Conservation (phyloP, 2,797 vertebrate genomes). For the Spheniscus humboldti region DNA sequence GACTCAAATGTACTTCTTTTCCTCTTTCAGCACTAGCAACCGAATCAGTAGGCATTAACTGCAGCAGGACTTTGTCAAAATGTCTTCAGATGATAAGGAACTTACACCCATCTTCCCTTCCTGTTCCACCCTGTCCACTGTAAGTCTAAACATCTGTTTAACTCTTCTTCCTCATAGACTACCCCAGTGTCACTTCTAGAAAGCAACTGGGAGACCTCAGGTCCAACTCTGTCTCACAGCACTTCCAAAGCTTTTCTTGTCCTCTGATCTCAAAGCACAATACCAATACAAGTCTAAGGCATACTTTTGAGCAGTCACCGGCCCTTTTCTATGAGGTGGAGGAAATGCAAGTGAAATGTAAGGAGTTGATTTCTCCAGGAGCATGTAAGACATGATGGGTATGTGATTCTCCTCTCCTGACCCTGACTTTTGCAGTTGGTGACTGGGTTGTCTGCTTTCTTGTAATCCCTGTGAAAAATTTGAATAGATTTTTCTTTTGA, state of each 20-base stretch:
- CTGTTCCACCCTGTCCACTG: neutral
- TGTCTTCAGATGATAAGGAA: neutral
- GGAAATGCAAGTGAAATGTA: neutral
- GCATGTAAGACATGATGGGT: neutral
- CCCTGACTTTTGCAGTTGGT: neutral
- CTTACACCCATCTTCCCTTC: neutral
- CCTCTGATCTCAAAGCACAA: neutral
- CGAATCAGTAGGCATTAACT: neutral
- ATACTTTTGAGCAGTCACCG: neutral
- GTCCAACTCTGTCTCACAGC: neutral
- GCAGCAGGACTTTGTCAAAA: neutral
- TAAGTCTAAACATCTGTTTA: neutral
- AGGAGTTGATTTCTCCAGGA: neutral
- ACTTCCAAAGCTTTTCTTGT: neutral
- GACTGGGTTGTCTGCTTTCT: neutral
- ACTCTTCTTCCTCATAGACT: neutral
- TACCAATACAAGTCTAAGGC: neutral
- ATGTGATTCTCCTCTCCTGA: neutral
- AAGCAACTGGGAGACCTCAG: neutral
- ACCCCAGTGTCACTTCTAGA: neutral
- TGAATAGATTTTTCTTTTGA: neutral
- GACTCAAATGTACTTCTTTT: neutral
- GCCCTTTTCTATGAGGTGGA: neutral
- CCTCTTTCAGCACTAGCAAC: neutral
- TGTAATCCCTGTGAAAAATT: neutral